These are phyloP conservation scores for Bergia sp. DNA, from an alignment of 92 coral and sea anemone species.

Conservation along the genomic window DNA sequence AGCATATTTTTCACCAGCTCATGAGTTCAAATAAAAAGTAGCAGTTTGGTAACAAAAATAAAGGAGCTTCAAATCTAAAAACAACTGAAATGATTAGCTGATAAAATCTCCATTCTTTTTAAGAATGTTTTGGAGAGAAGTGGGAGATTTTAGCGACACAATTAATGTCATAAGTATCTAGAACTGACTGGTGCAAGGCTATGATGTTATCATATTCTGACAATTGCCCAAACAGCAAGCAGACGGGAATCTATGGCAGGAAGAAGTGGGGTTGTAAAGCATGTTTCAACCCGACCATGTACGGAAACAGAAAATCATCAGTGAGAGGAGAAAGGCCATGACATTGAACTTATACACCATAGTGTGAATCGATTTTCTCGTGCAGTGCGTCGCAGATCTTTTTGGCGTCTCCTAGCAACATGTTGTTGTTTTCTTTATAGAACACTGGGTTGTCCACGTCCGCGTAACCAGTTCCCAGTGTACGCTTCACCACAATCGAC, in stretches of 20 bases:
- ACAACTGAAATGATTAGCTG: neutral
- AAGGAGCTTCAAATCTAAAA: neutral
- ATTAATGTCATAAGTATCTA: neutral
- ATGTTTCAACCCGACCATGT: neutral
- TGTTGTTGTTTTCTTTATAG: conserved; percentile 89
- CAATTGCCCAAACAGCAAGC: neutral
- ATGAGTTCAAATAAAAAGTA: too few species aligned
- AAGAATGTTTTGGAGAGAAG: neutral
- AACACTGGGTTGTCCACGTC: conserved; percentile 99
- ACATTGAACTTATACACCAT: conserved; percentile 26
- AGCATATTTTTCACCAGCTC: too few species aligned
- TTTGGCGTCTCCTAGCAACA: conserved; percentile 99
- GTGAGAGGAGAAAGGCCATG: too few species aligned
- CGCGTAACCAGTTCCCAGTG: conserved; percentile 98
- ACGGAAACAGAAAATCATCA: neutral
- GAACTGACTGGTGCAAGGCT: neutral
- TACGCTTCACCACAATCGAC: conserved; percentile 99
- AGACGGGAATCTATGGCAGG: neutral
- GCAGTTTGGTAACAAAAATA: too few species aligned
- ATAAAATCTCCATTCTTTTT: neutral
- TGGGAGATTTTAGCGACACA: neutral
- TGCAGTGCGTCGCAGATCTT: conserved; percentile 87
- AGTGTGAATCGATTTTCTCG: conserved; percentile 72
- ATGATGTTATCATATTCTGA: neutral
- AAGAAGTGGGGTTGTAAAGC: neutral